Base-by-base conservation (phyloP, 1,140 invertebrate species). In the Eciton burchellii region DNA sequence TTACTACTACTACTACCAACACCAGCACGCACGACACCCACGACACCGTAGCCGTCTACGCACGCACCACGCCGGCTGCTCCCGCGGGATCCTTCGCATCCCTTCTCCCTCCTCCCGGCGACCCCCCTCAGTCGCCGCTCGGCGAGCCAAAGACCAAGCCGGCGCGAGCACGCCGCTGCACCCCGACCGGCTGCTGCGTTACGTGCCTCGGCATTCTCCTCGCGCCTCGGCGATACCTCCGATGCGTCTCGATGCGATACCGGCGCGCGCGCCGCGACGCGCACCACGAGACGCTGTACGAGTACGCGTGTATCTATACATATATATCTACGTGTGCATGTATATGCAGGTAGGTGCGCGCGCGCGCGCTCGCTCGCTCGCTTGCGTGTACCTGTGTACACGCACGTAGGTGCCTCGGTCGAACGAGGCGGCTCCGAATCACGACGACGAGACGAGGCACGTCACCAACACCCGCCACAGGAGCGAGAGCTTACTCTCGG, bases 41-140 rank as follows among this genome's bases (percentile, higher is more conserved):
- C 73, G 70, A 21, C 26, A 24, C 49, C 60, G 56, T n/a, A n/a
- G 68, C 49, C 77, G 56, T 6, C 49, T 81, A 70, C 47, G 41
- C 24, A 56, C 76, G 56, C 79, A 54, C 74, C 74, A 35, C 71
- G 81, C 83, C 81, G 70, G 63, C 81, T 66, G 70, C 63, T 72
- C 68, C 63, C 63, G 62, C 83, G 85, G 73, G 62, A 84, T 72
- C 65, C 35, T 14, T 70, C 68, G 52, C 63, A 49, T 62, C 68
- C 63, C 49, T 70, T 74, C 74, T 52, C 52, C 35, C 84, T 62
- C 56, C 70, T 43, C 60, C 66, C 41, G 47, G 14, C 14, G 47
- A 3, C 47, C 9, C 16, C 79, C n/a, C 74, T 92, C 88, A 91
- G 83, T 92, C 91, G 82, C 89, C 91, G 54, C 88, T 89, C 21